Evolutionary conservation across 2,888 invertebrate species (phyloP).

Genomic region (Herminia tarsipennalis): DNA sequence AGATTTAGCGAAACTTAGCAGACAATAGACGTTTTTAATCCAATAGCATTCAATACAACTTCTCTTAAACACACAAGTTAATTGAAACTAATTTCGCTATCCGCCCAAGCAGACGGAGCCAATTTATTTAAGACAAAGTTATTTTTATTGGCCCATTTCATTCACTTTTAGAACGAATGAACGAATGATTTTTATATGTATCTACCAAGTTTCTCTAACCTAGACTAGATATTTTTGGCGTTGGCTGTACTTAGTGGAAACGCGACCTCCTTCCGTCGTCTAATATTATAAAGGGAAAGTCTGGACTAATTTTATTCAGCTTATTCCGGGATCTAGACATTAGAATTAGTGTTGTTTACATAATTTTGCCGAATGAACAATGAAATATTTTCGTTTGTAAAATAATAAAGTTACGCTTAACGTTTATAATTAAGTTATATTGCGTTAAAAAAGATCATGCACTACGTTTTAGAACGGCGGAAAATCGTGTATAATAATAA

Average conservation of each 20-base stretch:
- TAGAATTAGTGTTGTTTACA: too few species aligned
- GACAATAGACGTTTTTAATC: conserved; percentile 24
- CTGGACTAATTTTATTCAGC: background rate
- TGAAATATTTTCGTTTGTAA: too few species aligned
- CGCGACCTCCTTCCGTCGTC: conserved; percentile 8
- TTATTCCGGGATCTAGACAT: too few species aligned
- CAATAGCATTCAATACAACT: conserved; percentile 18
- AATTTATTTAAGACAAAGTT: conserved; percentile 58
- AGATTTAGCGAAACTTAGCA: too few species aligned
- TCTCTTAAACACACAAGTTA: conserved; percentile 33
- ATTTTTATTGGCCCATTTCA: conserved; percentile 61
- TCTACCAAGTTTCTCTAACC: conserved; percentile 18
- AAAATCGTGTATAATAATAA: too few species aligned
- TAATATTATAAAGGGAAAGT: background rate
- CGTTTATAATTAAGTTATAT: too few species aligned
- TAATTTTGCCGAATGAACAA: too few species aligned
- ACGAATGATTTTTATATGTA: conserved; percentile 44
- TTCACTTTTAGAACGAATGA: conserved; percentile 49
- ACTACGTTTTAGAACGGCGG: too few species aligned
- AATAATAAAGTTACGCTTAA: too few species aligned
- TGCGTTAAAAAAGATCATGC: too few species aligned
- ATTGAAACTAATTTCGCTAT: conserved; percentile 53
- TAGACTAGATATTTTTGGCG: conserved; percentile 25
- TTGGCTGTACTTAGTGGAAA: conserved; percentile 11
- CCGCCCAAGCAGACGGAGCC: conserved; percentile 43